phyloP scores from a whole-genome alignment of 2,888 invertebrate genomes.

The Argyra leucocephala region DNA sequence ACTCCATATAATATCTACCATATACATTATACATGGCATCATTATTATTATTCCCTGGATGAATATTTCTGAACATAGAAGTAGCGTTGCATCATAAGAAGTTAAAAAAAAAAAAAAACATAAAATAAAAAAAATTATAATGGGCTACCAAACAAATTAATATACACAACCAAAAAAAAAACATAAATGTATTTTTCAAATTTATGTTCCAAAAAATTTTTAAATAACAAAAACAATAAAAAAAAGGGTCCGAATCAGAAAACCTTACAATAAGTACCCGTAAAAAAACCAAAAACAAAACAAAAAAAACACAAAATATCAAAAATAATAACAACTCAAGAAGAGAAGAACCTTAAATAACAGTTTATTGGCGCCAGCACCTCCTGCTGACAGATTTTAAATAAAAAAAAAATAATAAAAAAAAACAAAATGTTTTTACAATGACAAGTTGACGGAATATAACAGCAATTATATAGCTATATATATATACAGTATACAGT shows the following conservation, averaged over 20 bases:
- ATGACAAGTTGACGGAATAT: slow-evolving; percentile 6
- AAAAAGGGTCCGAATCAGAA: neutral
- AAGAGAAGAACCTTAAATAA: slow-evolving; percentile 2
- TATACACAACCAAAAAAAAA: neutral
- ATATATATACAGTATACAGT: neutral
- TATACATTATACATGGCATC: too few species aligned
- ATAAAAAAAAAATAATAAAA: too few species aligned
- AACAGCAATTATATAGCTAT: neutral
- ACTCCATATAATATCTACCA: too few species aligned
- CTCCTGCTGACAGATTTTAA: slow-evolving; percentile 1
- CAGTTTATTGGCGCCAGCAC: slow-evolving; percentile 2
- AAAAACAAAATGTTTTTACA: too few species aligned
- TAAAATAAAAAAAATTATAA: neutral
- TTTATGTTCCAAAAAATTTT: neutral
- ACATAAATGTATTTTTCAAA: neutral
- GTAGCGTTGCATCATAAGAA: too few species aligned
- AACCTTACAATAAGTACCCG: neutral
- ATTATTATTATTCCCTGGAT: too few species aligned
- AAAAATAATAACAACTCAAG: neutral
- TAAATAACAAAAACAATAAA: neutral
- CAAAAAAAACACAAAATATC: neutral
- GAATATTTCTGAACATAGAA: too few species aligned
- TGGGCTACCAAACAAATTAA: neutral
- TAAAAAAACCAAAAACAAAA: neutral
- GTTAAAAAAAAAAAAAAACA: too few species aligned